These are phyloP conservation scores for Enteromius afrohamiltoni DNA, from an alignment of 2,797 vertebrate species.

Conservation along the genomic window DNA sequence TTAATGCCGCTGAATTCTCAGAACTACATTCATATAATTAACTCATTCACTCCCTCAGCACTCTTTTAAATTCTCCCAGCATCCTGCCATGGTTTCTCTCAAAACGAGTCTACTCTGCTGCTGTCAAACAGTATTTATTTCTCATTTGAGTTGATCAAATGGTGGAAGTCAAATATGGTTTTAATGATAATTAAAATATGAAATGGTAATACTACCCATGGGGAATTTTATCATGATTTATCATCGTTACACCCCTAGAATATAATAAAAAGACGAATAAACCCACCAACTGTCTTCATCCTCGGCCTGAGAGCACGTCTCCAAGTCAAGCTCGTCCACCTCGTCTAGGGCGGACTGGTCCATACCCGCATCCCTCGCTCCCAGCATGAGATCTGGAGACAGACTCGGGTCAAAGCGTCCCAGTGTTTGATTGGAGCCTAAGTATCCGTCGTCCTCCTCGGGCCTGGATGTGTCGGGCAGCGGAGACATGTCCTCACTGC, in stretches of 20 bases:
- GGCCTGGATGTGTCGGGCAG: conserved; percentile 63
- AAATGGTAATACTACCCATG: too few relatives aligned
- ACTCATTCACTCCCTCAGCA: too few relatives aligned
- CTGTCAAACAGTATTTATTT: too few relatives aligned
- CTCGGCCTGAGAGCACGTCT: conserved; percentile 79
- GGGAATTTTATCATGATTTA: too few relatives aligned
- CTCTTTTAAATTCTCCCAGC: too few relatives aligned
- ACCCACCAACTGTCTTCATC: conserved; percentile 90
- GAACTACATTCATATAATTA: too few relatives aligned
- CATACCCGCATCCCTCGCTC: conserved; percentile 68
- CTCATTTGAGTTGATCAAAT: too few relatives aligned
- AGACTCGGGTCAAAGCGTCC: conserved; percentile 66
- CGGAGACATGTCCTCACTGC: conserved; percentile 75
- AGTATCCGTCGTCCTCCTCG: conserved; percentile 67
- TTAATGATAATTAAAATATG: too few relatives aligned
- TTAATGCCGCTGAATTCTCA: too few relatives aligned
- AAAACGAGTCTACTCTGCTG: too few relatives aligned
- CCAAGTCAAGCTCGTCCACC: conserved; percentile 87
- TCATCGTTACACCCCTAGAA: background rate
- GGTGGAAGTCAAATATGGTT: too few relatives aligned
- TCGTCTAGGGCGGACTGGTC: conserved; percentile 83
- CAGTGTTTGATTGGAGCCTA: conserved; percentile 56
- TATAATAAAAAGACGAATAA: background rate
- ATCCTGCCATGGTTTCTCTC: too few relatives aligned
- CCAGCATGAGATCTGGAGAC: conserved; percentile 74